Base-by-base conservation (phyloP, 2,113 vertebrate species). In the Gobiocypris rarus region DNA sequence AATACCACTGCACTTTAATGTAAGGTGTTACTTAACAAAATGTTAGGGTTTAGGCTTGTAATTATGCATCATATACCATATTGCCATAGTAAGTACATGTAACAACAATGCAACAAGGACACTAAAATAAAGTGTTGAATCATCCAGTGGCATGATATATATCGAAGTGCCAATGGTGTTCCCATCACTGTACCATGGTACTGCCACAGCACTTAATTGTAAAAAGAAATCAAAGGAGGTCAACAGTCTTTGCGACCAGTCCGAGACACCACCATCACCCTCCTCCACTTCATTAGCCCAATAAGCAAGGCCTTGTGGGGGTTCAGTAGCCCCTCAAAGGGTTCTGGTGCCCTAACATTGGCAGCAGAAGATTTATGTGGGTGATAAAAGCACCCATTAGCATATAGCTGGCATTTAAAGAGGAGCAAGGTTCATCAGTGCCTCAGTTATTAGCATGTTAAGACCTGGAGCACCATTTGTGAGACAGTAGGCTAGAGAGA, bases 301-400 rank as follows among this genome's bases (percentile, higher is more conserved):
- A 89, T 90, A 81, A 63, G 85, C 88, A 77, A 73, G 80, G 52
- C 67, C 79, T 45, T 61, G 77, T 34, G 81, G 19, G 22, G 59
- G 58, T 83, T 86, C 78, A 87, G 86, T 77, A 86, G 88, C 81
- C 89, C 86, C 87, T 89, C 84, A 87, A 84, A 91, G 89, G 85
- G 86, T 81, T 85, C 38, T 80, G 83, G 81, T 84, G 85, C 82
- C 84, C 83, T 80, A 31, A 78, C 14, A 34, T 82, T 89, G 90
- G 86, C 89, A 89, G 75, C 67, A 41, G 28, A 88, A 90, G 93
- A 94, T 94, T 93, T 93, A 94, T 93, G 89, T 87, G 82, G 78
- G 89, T 88, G 83, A 91, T 91, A 92, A 91, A 92, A 63, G 89
- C 85, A 76, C 61, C 89, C 91, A 91, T 93, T 93, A 91, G 85